Evolutionary conservation across 2,113 vertebrate species (phyloP), one percentile per base, ranked within the genome.

Genomic region (Albula goreensis): DNA sequence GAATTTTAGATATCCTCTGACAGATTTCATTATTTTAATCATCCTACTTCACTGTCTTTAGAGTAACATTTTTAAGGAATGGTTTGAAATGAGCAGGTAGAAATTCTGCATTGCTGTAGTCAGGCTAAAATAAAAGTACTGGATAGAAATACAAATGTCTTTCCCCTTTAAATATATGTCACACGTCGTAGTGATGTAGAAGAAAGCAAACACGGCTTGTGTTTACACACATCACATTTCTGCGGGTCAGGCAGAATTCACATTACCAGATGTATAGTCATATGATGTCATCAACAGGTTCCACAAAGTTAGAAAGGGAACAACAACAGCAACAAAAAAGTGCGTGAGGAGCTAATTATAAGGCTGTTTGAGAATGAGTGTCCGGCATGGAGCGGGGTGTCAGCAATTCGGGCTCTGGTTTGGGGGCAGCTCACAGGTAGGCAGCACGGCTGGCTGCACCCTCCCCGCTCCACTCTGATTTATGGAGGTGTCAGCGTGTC

Each of bases 401-500:
- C 90, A 92, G 90, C 91, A 49, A 82, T 89, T 91, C 86, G 83
- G 31, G 88, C 50, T 78, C 85, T 87, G 87, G 85, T 87, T 81
- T 25, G 90, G 85, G 88, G 88, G 88, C 63, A 83, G 88, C 85
- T 88, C 83, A 82, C 89, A 92, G 90, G 90, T 89, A 88, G 90
- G 88, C 87, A 88, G 89, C 70, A 74, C 81, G 84, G 82, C 87
- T 89, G 90, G 63, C 83, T 83, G 80, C 41, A 49, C 85, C 81
- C 56, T 80, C 50, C 49, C 81, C 80, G 41, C 81, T 82, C 88
- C 88, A 17, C 84, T 86, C 85, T 93, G 91, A 94, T 92, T 92
- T 92, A 93, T 95, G 88, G 89, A 85, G 88, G 90, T 93, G 91
- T 90, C 90, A 92, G 88, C 87, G 85, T 63, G 87, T 91, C 90